Conservation (phyloP, 1,140 invertebrate genomes). For the Eulimnadia texana region DNA sequence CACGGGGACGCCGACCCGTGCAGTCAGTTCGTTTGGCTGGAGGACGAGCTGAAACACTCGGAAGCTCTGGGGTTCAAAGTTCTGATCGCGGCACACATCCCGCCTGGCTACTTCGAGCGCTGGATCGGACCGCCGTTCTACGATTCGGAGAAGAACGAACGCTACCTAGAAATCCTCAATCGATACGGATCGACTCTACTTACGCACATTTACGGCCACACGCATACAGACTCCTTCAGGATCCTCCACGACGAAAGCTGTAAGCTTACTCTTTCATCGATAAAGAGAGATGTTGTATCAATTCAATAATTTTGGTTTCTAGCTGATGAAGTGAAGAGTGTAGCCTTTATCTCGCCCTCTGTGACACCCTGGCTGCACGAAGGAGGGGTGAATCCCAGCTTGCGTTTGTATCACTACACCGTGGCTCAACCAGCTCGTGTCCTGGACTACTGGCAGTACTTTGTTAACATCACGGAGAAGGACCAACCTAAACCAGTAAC, state of each 20-base stretch:
- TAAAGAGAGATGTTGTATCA: background rate
- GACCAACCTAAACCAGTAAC: background rate
- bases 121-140: slow-evolving; percentile 45
- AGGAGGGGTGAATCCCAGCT: slow-evolving; percentile 16
- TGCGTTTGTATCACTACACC: slow-evolving; percentile 14
- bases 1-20: slow-evolving; percentile 16
- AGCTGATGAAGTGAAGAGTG: slow-evolving; percentile 16
- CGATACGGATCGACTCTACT: slow-evolving; percentile 61
- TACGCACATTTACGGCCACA: slow-evolving; percentile 83
- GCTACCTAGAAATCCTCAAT: slow-evolving; percentile 52
- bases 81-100: slow-evolving; percentile 74
- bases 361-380: slow-evolving; percentile 17
- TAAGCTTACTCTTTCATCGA: background rate
- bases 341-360: slow-evolving; percentile 15
- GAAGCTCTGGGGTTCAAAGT: slow-evolving; percentile 30
- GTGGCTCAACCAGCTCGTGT: background rate
- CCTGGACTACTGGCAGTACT: slow-evolving; percentile 16
- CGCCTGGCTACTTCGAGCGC: slow-evolving; percentile 70
- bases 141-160: slow-evolving; percentile 29
- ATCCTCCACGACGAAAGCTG: slow-evolving; percentile 35
- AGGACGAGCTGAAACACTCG: slow-evolving; percentile 22
- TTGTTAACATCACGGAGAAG: slow-evolving; percentile 13
- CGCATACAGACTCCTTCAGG: slow-evolving; percentile 78
- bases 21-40: slow-evolving; percentile 28
- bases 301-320: background rate